Conservation (phyloP, 2,888 invertebrate genomes). For the Nebria salina region DNA sequence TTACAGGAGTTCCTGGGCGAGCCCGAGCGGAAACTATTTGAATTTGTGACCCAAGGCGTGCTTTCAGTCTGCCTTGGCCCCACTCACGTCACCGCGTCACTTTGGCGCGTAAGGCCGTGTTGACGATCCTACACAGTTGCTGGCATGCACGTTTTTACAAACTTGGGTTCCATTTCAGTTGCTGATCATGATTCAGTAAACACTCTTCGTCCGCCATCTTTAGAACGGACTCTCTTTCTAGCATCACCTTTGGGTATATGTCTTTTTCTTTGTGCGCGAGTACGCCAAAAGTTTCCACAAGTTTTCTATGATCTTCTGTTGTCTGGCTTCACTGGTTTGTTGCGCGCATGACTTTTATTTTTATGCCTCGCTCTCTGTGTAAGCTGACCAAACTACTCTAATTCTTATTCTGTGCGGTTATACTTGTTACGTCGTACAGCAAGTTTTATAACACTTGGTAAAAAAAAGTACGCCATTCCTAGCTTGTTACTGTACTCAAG, state of each 20-base stretch:
- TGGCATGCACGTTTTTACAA: not conserved
- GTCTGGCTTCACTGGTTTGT: conserved; percentile 24
- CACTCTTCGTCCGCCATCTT: conserved; percentile 26
- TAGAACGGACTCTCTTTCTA: conserved; percentile 33
- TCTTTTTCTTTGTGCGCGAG: not conserved
- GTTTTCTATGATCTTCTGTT: conserved; percentile 39
- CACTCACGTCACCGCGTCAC: not conserved
- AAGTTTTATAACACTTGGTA: not conserved
- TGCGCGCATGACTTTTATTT: not conserved
- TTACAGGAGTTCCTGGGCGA: conserved; percentile 15
- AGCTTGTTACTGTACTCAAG: not conserved
- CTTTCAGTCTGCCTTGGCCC: not conserved
- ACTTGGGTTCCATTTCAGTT: conserved; percentile 39
- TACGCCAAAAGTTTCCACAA: conserved; percentile 14
- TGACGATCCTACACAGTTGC: not conserved
- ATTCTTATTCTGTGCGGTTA: conserved; percentile 25
- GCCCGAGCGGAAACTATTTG: conserved; percentile 16
- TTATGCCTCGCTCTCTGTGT: conserved; percentile 1
- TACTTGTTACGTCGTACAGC: conserved; percentile 4
- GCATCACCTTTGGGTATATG: conserved; percentile 18
- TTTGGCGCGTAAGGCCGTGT: not conserved
- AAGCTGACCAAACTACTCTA: not conserved
- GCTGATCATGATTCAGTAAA: conserved; percentile 45
- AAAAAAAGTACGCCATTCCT: not conserved
- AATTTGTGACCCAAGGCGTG: conserved; percentile 22